Evolutionary conservation across 2,113 vertebrate species (phyloP).

Genomic region (Campylomormyrus tamandua): DNA sequence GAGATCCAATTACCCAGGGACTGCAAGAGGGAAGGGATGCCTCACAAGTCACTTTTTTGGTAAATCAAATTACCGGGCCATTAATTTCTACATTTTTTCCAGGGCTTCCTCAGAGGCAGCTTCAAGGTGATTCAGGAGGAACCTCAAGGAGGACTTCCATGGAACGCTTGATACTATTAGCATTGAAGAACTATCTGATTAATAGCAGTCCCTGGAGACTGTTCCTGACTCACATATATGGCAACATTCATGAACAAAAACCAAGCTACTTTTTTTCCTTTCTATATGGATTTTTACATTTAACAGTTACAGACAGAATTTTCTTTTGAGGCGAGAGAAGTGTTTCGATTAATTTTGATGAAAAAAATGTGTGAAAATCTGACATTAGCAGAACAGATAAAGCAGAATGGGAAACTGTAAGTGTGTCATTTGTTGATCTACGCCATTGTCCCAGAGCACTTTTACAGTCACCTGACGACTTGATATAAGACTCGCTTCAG

Average conservation of each 20-base stretch:
- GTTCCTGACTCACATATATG: not conserved
- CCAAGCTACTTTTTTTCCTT: not conserved
- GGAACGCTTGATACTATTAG: conserved; percentile 56
- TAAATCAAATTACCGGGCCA: conserved; percentile 73
- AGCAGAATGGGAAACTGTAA: not conserved
- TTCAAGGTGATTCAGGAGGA: conserved; percentile 56
- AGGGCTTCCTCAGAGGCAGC: conserved; percentile 60
- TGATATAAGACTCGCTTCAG: not conserved
- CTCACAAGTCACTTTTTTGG: conserved; percentile 54
- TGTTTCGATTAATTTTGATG: not conserved
- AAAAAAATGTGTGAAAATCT: not conserved
- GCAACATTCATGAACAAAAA: not conserved
- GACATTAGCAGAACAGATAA: not conserved
- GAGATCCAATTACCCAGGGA: not conserved
- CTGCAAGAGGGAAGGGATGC: conserved; percentile 44
- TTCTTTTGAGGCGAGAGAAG: not conserved
- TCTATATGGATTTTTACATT: not conserved
- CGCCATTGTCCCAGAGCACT: not conserved
- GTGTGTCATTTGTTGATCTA: not conserved
- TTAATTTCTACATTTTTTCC: conserved; percentile 73
- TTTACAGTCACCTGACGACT: not conserved
- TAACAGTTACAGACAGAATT: not conserved
- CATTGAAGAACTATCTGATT: conserved; percentile 61
- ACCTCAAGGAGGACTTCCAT: conserved; percentile 62
- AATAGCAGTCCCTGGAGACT: conserved; percentile 21